Percentiles rank a stretch among this genome's conserved stretches.
Evolutionary conservation across 1,140 invertebrate genomes (phyloP).

Genomic region (Oryctes rhinoceros): DNA sequence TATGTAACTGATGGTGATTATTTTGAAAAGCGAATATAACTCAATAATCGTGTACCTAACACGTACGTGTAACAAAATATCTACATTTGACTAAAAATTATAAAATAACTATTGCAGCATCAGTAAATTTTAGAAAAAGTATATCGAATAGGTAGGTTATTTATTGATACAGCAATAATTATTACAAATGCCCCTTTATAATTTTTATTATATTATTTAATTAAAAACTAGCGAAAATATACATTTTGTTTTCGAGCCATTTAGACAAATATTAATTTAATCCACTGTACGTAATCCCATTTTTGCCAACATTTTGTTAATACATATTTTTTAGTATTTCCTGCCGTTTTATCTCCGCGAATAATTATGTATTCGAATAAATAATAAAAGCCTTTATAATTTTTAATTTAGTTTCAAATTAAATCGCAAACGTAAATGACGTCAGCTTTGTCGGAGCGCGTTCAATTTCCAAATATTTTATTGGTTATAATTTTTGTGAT

Average conservation of each 20-base stretch:
- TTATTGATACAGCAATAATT: neutral
- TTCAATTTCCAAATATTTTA: constrained; percentile 37
- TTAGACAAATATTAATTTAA: neutral
- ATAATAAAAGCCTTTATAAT: constrained; percentile 34
- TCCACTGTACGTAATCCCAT: neutral
- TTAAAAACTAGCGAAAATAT: neutral
- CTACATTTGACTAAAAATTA: no score
- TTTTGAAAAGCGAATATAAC: no score
- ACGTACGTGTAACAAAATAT: no score
- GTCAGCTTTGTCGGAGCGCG: constrained; percentile 5
- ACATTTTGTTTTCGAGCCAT: neutral
- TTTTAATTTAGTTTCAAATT: constrained; percentile 32
- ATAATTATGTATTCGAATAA: constrained; percentile 32
- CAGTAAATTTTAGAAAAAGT: no score
- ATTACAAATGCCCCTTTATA: neutral
- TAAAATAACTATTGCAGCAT: no score
- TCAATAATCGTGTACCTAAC: no score
- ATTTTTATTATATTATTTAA: constrained; percentile 2
- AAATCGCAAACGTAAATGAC: constrained; percentile 37
- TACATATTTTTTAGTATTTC: constrained; percentile 9
- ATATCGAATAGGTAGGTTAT: no score
- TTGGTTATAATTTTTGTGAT: constrained; percentile 41
- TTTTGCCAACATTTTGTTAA: neutral
- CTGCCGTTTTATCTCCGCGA: constrained; percentile 4
- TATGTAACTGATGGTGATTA: no score